A percentile compares a stretch with the other conserved stretches of the same genome.
These are phyloP conservation scores for Nylanderia fulva DNA, from an alignment of 1,140 invertebrate genomes.

Conservation along the genomic window DNA sequence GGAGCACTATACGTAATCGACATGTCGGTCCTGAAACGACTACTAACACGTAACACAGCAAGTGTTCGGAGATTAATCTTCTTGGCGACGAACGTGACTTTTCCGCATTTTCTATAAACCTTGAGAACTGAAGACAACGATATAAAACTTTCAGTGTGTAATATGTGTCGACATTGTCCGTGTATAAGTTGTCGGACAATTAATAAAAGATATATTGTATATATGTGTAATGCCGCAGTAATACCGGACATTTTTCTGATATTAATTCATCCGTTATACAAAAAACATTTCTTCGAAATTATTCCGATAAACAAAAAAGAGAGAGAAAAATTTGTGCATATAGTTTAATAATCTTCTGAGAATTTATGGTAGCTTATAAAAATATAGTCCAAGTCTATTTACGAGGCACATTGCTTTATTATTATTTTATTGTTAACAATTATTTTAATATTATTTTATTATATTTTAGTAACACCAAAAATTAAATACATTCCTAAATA, in stretches of 20 bases:
- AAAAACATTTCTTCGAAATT: neutral
- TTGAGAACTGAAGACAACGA: neutral
- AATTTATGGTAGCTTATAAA: neutral
- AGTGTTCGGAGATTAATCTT: neutral
- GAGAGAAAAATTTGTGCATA: too few relatives aligned
- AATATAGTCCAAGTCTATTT: too few relatives aligned
- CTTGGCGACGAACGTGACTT: neutral
- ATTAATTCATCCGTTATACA: neutral
- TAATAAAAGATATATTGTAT: too few relatives aligned
- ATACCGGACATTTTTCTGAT: neutral
- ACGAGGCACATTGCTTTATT: too few relatives aligned
- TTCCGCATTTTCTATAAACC: slow-evolving; percentile 13
- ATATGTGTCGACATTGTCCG: neutral
- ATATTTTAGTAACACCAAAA: too few relatives aligned
- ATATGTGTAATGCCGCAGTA: neutral
- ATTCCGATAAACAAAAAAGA: neutral
- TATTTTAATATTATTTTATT: too few relatives aligned
- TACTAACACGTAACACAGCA: neutral
- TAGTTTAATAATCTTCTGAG: neutral
- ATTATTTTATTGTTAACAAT: too few relatives aligned
- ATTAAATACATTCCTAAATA: too few relatives aligned
- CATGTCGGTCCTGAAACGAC: neutral
- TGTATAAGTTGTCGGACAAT: neutral
- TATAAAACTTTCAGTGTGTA: neutral
- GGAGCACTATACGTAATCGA: neutral